Evolutionary conservation across 2,113 vertebrate genomes (phyloP), one percentile per base, ranked within the genome.

Genomic region (Oplegnathus fasciatus): DNA sequence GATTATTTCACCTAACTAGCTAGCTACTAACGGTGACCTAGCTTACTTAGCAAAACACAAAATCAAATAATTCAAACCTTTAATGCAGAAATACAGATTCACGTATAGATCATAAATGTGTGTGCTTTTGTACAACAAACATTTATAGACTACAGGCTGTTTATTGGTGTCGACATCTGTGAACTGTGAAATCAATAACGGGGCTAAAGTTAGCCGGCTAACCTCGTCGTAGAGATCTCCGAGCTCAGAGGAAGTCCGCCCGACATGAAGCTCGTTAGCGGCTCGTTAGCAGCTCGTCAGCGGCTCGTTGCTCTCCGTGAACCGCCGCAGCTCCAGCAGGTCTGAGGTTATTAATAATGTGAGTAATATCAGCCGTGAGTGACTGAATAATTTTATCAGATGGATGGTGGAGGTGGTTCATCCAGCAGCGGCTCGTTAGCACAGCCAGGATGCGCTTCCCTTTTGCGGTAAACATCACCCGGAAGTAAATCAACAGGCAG

Each of bases 381-480:
- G 52, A 13, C 15, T 32, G n/a, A 24, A 42, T 72, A 24, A 32
- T 40, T 30, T 5, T 17, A 20, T 69, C 17, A 3, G 24, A 58
- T 13, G 54, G 86, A 78, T 32, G 85, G 54, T 20, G 82, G 60
- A 42, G 86, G 14, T 30, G 40, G 32, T 18, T 24, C 66, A 66
- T 81, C 78, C 32, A 82, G 67, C 75, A 44, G 86, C 57, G 75
- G 70, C 11, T 78, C 70, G 61, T 75, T 83, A 83, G 70, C 82
- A 57, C 82, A 69, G 48, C 72, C 64, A 34, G 80, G 84, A 79
- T 5, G 81, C 10, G 48, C 61, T 83, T 79, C 86, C 71, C 60
- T 60, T 84, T 18, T 89, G 89, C 92, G 24, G 93, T 34, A 77
- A 93, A 91, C 88, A 91, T 88, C 72, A 89, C 87, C 94, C 92